Evolutionary conservation across 1,140 invertebrate species (phyloP), one percentile per base, ranked within the genome.

Genomic region (Anadara kagoshimensis): DNA sequence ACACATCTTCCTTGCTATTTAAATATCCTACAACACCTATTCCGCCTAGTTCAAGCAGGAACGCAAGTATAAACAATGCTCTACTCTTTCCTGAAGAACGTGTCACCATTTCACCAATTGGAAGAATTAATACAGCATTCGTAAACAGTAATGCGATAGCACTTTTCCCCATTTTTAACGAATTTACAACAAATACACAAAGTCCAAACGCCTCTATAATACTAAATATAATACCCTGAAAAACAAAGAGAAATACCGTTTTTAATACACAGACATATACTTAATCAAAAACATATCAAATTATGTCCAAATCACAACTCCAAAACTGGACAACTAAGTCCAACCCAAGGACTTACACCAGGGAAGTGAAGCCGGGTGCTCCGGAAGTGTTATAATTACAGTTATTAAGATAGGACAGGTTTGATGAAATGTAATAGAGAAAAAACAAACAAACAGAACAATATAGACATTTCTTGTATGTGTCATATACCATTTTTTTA

Each of bases 121-220:
- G 47, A 53, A 18, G 3, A 47, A 57, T 12, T 43, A 18, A 43
- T 47, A 63, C 61, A 45, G 22, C 45, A 47, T 64, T 45, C 49
- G 54, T 66, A 26, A 66, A 56, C 11, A 66, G 43, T 11, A 47
- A 18, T 14, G 26, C 18, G 4, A 41, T 26, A 5, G 49, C 49
- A 43, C 16, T 24, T 44, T 56, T 26, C n/a, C 54, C 18, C 3
- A 41, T 18, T 20, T 43, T 43, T 12, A 66, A 22, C 8, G 54
- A 16, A 20, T 54, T 22, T 2, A 53, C 36, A 14, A 51, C 64
- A 14, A 66, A 53, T 18, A 66, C 20, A 56, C 49, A 54, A 4
- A 66, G 11, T 41, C 64, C 64, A 24, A 66, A 43, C 5, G 53
- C 26, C 24, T 66, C 64, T 22, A 66, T 8, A 12, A 43, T 1